Evolutionary conservation across 53 echinoderm and acorn worm species (phyloP), one percentile per base, ranked within the genome.

Genomic region (Paelopatides confundens): DNA sequence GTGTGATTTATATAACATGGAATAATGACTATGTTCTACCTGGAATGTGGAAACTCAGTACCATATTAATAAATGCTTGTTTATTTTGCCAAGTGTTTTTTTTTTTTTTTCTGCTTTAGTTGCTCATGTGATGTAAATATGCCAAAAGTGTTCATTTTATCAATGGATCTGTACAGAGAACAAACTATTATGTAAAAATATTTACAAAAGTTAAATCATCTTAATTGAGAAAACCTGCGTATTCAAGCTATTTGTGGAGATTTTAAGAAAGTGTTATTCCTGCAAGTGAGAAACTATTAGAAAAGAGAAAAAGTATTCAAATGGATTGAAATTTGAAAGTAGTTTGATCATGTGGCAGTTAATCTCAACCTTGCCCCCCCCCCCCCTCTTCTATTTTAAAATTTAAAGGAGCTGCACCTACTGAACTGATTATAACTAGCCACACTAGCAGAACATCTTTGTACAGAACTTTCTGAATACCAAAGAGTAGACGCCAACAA

Each of bases 121-220:
- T 74, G 74, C 74, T 74, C 74, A 46, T 36, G 46, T 74, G 39
- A 39, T 74, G 74, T 74, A 74, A 74, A 74, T 74, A 74, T 74
- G 74, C 74, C 74, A 74, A 74, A n/a, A 74, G 47, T 28, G 28
- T 40, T 74, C 24, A 74, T 39, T 74, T 74, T 74, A 74, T 74
- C 74, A 40, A 74, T 74, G 74, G 40, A 27, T 40, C 74, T 74
- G 74, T 74, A 74, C 74, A 74, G 74, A 74, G 74, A 74, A 74
- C 39, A 35, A 74, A 74, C 74, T 74, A 74, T 46, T 39, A 27
- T 46, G 74, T 74, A 23, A 39, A 74, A 74, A 74, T 33, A 26
- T 24, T 24, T n/a, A 40, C 40, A 74, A 26, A 71, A 35, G 9
- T 0, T 71, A 39, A 70, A 48, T 23, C 21, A 58, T 23, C 58